Percentiles rank a stretch among this genome's conserved stretches.
phyloP scores from a whole-genome alignment of 1,140 invertebrate genomes.

The Choristoneura fumiferana region DNA sequence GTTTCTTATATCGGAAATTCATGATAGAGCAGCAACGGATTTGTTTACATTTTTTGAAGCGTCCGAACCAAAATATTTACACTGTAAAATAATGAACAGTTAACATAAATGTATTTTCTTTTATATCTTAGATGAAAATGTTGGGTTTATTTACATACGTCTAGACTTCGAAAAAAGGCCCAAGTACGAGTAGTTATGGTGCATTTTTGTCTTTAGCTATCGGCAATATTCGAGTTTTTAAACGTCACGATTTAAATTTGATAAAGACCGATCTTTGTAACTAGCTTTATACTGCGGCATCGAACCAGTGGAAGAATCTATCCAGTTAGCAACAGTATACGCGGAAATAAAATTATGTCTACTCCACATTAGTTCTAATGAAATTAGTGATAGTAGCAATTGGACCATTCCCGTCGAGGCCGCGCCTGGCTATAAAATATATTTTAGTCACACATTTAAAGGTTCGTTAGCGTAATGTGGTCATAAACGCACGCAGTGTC shows the following conservation, averaged over 20 bases:
- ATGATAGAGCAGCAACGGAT: slow-evolving; percentile 2
- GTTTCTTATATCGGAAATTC: not conserved
- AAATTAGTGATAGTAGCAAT: slow-evolving; percentile 14
- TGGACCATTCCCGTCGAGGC: slow-evolving; percentile 8
- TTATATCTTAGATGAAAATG: not conserved
- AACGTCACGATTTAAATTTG: not conserved
- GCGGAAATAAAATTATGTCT: not conserved
- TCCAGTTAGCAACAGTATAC: not conserved
- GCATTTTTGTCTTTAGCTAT: not conserved
- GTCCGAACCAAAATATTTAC: slow-evolving; percentile 8
- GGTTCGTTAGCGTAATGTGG: slow-evolving; percentile 15
- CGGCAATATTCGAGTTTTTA: not conserved
- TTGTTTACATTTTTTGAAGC: slow-evolving; percentile 17
- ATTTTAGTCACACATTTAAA: slow-evolving; percentile 16
- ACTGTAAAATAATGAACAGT: slow-evolving; percentile 7
- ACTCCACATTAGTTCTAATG: slow-evolving; percentile 1
- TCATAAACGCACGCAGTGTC: too few relatives aligned
- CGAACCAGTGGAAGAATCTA: not conserved
- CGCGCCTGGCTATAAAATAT: slow-evolving; percentile 15
- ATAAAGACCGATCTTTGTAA: not conserved
- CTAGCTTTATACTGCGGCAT: not conserved
- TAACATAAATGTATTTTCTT: slow-evolving; percentile 1
- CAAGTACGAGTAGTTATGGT: not conserved
- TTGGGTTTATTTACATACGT: not conserved
- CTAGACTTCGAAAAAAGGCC: not conserved